Evolutionary conservation across 2,797 vertebrate genomes (phyloP).

Genomic region (Lycodopsis pacificus): DNA sequence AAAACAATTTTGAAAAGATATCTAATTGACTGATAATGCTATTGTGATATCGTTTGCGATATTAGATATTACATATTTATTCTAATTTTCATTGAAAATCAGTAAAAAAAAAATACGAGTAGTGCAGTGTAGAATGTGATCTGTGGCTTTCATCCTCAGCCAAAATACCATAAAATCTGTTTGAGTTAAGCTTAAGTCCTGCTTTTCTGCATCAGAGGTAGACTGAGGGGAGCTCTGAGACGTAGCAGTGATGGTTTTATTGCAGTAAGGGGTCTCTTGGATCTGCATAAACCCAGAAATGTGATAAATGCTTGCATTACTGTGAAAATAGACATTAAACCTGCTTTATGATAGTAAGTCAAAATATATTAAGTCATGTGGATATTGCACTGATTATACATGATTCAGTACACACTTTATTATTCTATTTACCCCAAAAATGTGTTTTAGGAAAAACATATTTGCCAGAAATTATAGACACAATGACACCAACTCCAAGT

Average conservation of each 20-base stretch:
- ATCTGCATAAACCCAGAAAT: constrained; percentile 28
- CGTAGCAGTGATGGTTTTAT: constrained; percentile 2
- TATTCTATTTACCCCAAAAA: too few relatives aligned
- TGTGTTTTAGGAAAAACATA: too few relatives aligned
- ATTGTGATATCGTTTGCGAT: too few relatives aligned
- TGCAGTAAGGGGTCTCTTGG: constrained; percentile 3
- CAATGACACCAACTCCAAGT: too few relatives aligned
- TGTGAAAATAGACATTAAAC: neutral
- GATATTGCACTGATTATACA: neutral
- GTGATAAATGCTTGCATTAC: neutral
- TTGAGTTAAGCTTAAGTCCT: constrained; percentile 13
- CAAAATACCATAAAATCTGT: neutral
- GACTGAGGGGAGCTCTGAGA: neutral
- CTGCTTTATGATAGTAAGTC: neutral
- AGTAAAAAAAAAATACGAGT: neutral
- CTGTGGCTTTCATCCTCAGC: neutral
- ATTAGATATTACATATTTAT: neutral
- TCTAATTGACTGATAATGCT: neutral
- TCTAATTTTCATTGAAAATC: neutral
- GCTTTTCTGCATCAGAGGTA: constrained; percentile 11
- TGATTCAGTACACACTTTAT: neutral
- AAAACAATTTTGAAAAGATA: neutral
- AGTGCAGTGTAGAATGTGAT: neutral
- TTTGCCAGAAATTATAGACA: too few relatives aligned
- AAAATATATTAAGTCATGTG: neutral